A percentile compares a stretch with the other conserved stretches of the same genome.
These are phyloP conservation scores for Poeciliopsis gracilis DNA, from an alignment of 2,797 vertebrate species.

Conservation along the genomic window DNA sequence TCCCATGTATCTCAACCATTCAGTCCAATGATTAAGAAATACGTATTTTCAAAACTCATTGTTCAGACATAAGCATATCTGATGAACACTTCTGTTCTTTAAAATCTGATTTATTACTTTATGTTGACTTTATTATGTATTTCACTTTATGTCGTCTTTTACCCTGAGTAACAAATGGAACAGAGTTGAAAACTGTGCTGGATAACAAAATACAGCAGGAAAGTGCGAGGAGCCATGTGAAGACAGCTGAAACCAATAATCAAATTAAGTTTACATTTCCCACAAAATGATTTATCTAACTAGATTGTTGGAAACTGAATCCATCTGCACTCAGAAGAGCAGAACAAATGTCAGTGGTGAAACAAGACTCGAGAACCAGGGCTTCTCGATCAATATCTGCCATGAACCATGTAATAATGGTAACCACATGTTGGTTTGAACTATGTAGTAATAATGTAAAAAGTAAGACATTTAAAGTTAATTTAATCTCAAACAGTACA, in stretches of 20 bases:
- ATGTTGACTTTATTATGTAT: no score
- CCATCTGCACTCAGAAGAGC: constrained; percentile 63
- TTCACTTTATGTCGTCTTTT: background rate
- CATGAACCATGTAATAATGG: constrained; percentile 12
- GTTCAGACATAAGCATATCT: constrained; percentile 3
- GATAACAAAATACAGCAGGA: constrained; percentile 39
- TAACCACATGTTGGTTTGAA: constrained; percentile 1
- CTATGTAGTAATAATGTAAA: background rate
- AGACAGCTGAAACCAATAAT: constrained; percentile 71
- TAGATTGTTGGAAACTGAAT: constrained; percentile 76
- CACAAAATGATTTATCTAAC: constrained; percentile 77
- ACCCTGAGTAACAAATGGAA: constrained; percentile 7
- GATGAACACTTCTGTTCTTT: background rate
- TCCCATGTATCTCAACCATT: constrained; percentile 27
- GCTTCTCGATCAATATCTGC: constrained; percentile 55
- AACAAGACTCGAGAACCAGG: constrained; percentile 40
- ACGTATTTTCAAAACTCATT: constrained; percentile 13
- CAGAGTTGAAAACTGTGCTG: constrained; percentile 3
- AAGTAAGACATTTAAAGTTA: background rate
- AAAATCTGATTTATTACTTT: background rate
- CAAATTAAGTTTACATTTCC: constrained; percentile 74
- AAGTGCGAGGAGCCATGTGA: constrained; percentile 34
- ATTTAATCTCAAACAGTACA: background rate
- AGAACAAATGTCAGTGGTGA: constrained; percentile 61
- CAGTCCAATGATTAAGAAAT: constrained; percentile 49